Evolutionary conservation across 2,888 invertebrate species (phyloP).

Genomic region (Cordilura impudica): DNA sequence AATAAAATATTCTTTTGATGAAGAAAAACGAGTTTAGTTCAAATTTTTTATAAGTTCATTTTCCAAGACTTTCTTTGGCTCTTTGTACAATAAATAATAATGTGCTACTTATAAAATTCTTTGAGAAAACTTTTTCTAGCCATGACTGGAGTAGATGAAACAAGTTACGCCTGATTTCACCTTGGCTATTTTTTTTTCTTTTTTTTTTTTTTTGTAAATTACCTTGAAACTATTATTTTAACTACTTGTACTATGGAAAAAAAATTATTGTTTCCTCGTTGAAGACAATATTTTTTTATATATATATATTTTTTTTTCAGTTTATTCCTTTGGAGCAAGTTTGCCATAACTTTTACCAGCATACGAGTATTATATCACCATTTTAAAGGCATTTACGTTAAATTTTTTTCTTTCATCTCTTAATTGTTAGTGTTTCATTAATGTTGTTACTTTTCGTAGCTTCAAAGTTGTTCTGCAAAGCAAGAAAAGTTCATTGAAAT

Average conservation of each 20-base stretch:
- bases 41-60: conserved; percentile 12
- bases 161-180: conserved; percentile 58
- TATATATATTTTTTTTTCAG: background rate
- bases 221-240: conserved; percentile 60
- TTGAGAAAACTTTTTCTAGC: conserved; percentile 3
- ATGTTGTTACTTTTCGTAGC: background rate
- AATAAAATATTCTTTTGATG: conserved; percentile 24
- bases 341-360: conserved; percentile 20
- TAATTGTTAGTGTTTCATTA: background rate
- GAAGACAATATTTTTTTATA: conserved; percentile 9
- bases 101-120: conserved; percentile 18
- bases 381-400: background rate
- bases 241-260: conserved; percentile 14
- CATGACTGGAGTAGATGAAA: conserved; percentile 12
- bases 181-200: conserved; percentile 41
- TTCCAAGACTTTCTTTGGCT: conserved; percentile 45
- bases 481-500: conserved; percentile 17
- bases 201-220: conserved; percentile 46
- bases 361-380: conserved; percentile 22
- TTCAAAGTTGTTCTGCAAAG: background rate
- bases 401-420: background rate
- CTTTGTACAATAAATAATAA: background rate
- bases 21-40: conserved; percentile 47
- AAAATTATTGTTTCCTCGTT: conserved; percentile 10
- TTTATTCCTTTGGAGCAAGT: conserved; percentile 30